Base-by-base conservation (phyloP, 2,797 vertebrate species). In the Anguilla marmorata region DNA sequence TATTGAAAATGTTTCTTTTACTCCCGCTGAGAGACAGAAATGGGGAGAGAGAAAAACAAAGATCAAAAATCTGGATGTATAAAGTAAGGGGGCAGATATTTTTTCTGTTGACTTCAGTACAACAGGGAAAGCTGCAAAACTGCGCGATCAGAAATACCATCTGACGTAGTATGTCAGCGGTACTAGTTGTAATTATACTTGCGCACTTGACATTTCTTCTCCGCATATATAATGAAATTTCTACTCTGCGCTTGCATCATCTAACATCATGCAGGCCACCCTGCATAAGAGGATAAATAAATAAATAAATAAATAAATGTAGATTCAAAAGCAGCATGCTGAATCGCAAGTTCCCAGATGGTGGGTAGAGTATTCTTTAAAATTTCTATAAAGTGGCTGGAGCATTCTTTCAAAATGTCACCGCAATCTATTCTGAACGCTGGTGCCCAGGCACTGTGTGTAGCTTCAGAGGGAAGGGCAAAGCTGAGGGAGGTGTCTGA, bases 11-110 rank as follows among this genome's bases (percentile, higher is more conserved):
- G 83, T 9, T 33, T 21, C 7, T 52, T 83, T 19, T 50, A 76
- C 52, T 56, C 83, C 87, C 24, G 66, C 83, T 27, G 63, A 41
- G 84, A 74, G 21, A 45, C 30, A 85, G 84, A 8, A 48, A 76
- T 48, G 56, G 45, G 24, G 21, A 41, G 6, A 19, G 84, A 30
- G 56, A 27, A 41, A 48, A 14, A 52, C 8, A 27, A 14, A 54
- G 24, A 27, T 66, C 21, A 80, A 11, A 69, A 50, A 76, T 16
- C 30, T 45, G 24, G 8, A 48, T 1, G 41, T 5, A 48, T 7
- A 50, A 24, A 80, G 8, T 7, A 41, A 48, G 21, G 2, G 19
- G 12, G 8, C 74, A 8, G 33, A 76, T 33, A 76, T 76, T 76
- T 14, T 41, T 16, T 41, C 0, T 33, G 27, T 33, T 76, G 12